Percentiles rank a stretch among this genome's conserved stretches.
phyloP scores from a whole-genome alignment of 1,140 invertebrate species.

The Lasioglossum baleicum region DNA sequence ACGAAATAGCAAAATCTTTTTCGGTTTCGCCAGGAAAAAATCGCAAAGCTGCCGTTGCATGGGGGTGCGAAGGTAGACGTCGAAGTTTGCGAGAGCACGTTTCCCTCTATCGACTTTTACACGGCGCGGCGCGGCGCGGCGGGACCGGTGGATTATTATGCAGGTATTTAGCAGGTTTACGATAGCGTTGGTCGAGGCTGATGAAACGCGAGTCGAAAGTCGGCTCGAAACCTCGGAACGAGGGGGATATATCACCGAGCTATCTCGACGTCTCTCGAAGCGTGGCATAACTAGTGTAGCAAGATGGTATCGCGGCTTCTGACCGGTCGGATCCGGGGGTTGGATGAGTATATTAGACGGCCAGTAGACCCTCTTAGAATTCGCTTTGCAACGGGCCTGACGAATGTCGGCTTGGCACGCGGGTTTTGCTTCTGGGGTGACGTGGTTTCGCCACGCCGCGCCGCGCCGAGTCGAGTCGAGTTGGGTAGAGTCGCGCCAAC shows the following conservation, averaged over 20 bases:
- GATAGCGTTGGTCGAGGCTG: background rate
- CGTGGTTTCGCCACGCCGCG: background rate
- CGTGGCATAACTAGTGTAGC: constrained; percentile 59
- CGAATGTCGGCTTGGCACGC: constrained; percentile 73
- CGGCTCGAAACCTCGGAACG: constrained; percentile 37
- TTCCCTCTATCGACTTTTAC: too few relatives aligned
- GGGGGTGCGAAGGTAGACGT: too few relatives aligned
- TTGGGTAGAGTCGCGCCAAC: too few relatives aligned
- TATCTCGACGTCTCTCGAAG: constrained; percentile 56
- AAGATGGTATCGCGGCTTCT: constrained; percentile 58
- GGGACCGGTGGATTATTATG: too few relatives aligned
- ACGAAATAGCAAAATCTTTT: too few relatives aligned
- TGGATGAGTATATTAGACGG: constrained; percentile 70
- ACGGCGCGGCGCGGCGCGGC: too few relatives aligned
- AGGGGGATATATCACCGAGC: constrained; percentile 54
- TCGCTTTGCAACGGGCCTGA: constrained; percentile 65
- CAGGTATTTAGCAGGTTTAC: too few relatives aligned
- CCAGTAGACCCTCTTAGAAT: constrained; percentile 58
- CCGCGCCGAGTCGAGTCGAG: too few relatives aligned
- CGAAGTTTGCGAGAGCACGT: too few relatives aligned
- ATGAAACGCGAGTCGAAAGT: constrained; percentile 21
- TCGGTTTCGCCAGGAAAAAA: too few relatives aligned
- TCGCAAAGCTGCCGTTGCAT: too few relatives aligned
- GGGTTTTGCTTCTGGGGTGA: constrained; percentile 8
- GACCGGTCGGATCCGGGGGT: constrained; percentile 41